phyloP scores from a whole-genome alignment of 2,113 vertebrate genomes.

The Alexandromys fortis region DNA sequence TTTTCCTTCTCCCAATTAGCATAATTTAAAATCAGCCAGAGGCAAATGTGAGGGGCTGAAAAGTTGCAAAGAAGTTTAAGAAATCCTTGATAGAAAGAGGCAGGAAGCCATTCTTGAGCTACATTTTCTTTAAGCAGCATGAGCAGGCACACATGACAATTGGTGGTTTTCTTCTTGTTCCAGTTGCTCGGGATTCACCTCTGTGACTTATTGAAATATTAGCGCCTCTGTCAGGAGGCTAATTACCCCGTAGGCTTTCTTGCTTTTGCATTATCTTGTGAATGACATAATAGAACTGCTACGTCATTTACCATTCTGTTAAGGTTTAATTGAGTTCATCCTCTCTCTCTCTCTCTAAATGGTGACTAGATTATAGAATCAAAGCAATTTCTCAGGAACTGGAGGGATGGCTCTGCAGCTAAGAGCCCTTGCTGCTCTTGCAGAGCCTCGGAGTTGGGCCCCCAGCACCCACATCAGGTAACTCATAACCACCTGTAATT shows the following conservation, averaged over 20 bases:
- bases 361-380: constrained; percentile 44
- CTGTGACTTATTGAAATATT: constrained; percentile 63
- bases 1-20: constrained; percentile 79
- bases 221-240: constrained; percentile 3
- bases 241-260: not conserved
- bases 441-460: not conserved
- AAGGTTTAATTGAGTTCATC: constrained; percentile 75
- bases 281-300: constrained; percentile 56
- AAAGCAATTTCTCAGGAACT: constrained; percentile 26
- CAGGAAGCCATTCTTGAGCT: not conserved
- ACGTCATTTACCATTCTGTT: constrained; percentile 69
- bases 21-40: constrained; percentile 82
- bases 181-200: constrained; percentile 70
- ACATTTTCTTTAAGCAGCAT: not conserved
- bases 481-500: not conserved
- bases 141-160: constrained; percentile 34
- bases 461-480: not conserved
- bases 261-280: constrained; percentile 46
- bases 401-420: not conserved
- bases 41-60: constrained; percentile 74
- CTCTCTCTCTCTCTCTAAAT: not conserved
- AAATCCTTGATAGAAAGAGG: constrained; percentile 67
- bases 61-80: constrained; percentile 77
- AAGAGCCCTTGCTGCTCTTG: not conserved
- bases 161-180: constrained; percentile 49